Evolutionary conservation across 2,888 invertebrate species (phyloP).

Genomic region (Thelaira solivaga): DNA sequence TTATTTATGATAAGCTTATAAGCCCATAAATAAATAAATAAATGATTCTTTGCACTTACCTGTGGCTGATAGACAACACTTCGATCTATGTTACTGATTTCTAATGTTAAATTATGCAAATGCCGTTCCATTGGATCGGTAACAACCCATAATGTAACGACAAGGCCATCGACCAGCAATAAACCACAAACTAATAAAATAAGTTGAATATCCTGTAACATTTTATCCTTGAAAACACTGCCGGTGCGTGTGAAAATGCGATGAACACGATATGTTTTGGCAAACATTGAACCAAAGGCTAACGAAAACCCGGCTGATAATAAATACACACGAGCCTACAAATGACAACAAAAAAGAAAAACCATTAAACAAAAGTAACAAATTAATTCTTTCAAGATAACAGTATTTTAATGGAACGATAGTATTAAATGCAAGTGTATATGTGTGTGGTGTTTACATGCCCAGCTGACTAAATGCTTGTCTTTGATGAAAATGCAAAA

Average conservation of each 20-base stretch:
- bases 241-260: slow-evolving; percentile 92
- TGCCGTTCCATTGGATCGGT: slow-evolving; percentile 93
- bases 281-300: slow-evolving; percentile 96
- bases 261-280: slow-evolving; percentile 94
- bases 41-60: slow-evolving; percentile 78
- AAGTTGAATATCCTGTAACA: slow-evolving; percentile 92
- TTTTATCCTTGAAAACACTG: slow-evolving; percentile 91
- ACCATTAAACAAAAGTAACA: background rate
- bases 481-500: too few species aligned
- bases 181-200: slow-evolving; percentile 90
- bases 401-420: background rate
- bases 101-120: slow-evolving; percentile 88
- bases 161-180: slow-evolving; percentile 88
- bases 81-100: slow-evolving; percentile 86
- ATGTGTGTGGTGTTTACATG: too few species aligned
- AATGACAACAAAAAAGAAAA: slow-evolving; percentile 78
- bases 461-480: too few species aligned
- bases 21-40: too few species aligned
- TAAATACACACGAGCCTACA: slow-evolving; percentile 90
- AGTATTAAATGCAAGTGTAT: too few species aligned
- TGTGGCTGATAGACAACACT: slow-evolving; percentile 91
- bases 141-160: slow-evolving; percentile 89
- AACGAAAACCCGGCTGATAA: slow-evolving; percentile 93
- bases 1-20: too few species aligned
- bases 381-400: background rate